phyloP scores from a whole-genome alignment of 1,140 invertebrate genomes.

The Sesamia nonagrioides region DNA sequence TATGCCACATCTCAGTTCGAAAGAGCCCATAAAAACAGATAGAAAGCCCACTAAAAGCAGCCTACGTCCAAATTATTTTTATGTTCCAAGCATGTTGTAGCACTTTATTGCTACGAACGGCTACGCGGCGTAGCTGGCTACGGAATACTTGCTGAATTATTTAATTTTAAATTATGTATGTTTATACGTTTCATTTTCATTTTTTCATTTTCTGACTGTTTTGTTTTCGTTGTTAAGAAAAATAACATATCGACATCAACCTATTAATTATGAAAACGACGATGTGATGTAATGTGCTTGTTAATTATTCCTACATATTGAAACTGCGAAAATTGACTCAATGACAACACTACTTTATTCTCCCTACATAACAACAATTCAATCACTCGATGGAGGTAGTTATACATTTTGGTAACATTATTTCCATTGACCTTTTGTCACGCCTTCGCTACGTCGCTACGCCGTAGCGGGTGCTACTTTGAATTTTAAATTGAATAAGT shows the following conservation, averaged over 20 bases:
- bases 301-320: not conserved
- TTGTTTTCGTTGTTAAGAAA: too few relatives aligned
- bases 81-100: conserved; percentile 34
- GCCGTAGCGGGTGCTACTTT: conserved; percentile 31
- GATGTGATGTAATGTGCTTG: not conserved
- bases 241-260: too few relatives aligned
- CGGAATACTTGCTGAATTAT: conserved; percentile 9
- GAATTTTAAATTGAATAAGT: conserved; percentile 37
- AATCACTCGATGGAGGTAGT: not conserved
- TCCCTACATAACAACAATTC: not conserved
- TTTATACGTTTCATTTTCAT: not conserved
- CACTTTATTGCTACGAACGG: conserved; percentile 34
- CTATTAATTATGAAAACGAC: too few relatives aligned
- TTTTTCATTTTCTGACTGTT: not conserved
- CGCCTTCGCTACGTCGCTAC: conserved; percentile 1
- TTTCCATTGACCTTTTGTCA: conserved; percentile 17
- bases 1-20: conserved; percentile 33
- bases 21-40: conserved; percentile 42
- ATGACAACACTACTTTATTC: not conserved
- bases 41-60: conserved; percentile 41
- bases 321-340: not conserved
- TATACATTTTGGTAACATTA: conserved; percentile 3
- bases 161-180: not conserved
- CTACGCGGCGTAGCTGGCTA: conserved; percentile 24
- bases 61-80: conserved; percentile 45